Base-by-base conservation (phyloP, 2,888 invertebrate species). In the Nasonovia ribisnigri region DNA sequence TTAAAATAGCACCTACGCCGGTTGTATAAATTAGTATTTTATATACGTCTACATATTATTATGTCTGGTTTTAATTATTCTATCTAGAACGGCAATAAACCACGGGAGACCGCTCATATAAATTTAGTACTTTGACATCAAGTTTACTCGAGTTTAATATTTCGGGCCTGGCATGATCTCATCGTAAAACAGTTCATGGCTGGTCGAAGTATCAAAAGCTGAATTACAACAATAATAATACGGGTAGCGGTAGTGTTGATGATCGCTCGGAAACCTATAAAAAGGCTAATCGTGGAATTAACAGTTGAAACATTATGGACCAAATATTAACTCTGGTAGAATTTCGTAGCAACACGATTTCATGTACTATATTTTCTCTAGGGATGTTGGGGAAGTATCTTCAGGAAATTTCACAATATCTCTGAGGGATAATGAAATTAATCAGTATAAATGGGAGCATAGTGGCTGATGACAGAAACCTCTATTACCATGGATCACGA, bases 381-480 rank as follows among this genome's bases (percentile, higher is more conserved):
- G 88, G 88, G 92, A 84, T 67, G 36, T 60, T 11, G 36, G 11
- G 42, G 51, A 2, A 51, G 51, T 42, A 29, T 42, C 29, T 88
- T 51, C 43, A 13, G n/a, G 54, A 92, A 43, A 84, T 43, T 36
- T 92, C 51, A 16, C 20, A 26, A 51, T 57, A 88, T 92, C 92
- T 92, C 92, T 1, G 26, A 77, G 51, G 88, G 77, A 60, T 67
- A 77, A 92, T 92, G 67, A 88, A 92, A 92, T 92, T 92, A 92
- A 92, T 92, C 88, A 67, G 54, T 84, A 92, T 92, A 36, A 92
- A 92, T 77, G 92, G 43, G 77, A 42, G 48, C 42, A 42, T 36
- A 67, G 43, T n/a, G 57, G 88, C 77, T 54, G 88, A 92, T n/a
- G 77, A 84, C 88, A 88, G 29, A 54, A 43, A 88, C 87, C 51